Evolutionary conservation across 1,140 invertebrate species (phyloP), one percentile per base, ranked within the genome.

Genomic region (Zaprionus kolodkinae): DNA sequence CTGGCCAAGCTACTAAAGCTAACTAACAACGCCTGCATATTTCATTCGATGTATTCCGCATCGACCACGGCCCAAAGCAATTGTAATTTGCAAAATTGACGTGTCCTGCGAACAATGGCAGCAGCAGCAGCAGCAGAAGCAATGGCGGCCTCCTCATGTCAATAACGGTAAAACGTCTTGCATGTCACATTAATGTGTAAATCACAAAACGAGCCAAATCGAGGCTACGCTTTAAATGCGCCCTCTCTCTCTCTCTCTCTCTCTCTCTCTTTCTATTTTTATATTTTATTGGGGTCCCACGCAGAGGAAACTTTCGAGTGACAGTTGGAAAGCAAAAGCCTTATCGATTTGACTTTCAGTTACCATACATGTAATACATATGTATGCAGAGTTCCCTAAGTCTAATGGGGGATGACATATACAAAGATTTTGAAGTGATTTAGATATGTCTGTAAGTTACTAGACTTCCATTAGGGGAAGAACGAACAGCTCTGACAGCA

Each of bases 61-160:
- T 83, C 83, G 83, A 88, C 81, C 80, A 70, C 40, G n/a, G 40
- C 40, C 40, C 40, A 45, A 72, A 74, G 80, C 84, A 84, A 88
- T 87, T 88, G 83, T 88, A 88, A 87, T 87, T 87, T 88, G 83
- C 83, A 75, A 87, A 71, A 79, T 86, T 87, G 80, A 83, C 84
- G 81, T 84, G 80, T 72, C 72, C 80, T 70, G 76, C 68, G 12
- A 40, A 64, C 48, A 10, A 45, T 15, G 40, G n/a, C 40, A 45
- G 40, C 35, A 13, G 54, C 70, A 21, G 25, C 40, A 21, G 21
- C 21, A 21, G n/a, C 40, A 45, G 40, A 25, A 13, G 54, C 70
- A 21, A n/a, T 21, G 21, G 21, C 21, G 21, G 21, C 21, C 40
- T 56, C 11, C 72, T 66, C 76, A 61, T 68, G 79, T 82, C 83